These are phyloP conservation scores for Idris sp. DNA, from an alignment of 1,140 invertebrate species.

Conservation along the genomic window DNA sequence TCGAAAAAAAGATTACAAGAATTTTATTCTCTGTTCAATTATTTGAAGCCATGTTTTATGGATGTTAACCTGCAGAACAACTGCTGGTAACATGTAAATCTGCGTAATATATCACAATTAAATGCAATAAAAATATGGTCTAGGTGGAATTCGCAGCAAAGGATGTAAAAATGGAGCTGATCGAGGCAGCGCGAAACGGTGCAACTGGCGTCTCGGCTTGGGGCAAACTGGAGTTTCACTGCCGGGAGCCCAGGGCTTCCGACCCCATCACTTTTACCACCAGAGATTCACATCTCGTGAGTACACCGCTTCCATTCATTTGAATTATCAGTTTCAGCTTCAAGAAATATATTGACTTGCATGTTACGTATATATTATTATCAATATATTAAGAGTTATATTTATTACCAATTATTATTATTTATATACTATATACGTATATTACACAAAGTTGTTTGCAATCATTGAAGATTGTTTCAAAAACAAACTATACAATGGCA, in stretches of 20 bases:
- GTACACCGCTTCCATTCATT: constrained; percentile 68
- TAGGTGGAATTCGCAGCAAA: constrained; percentile 95
- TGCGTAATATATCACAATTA: constrained; percentile 8
- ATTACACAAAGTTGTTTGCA: constrained; percentile 41
- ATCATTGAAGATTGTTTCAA: constrained; percentile 39
- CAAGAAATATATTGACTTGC: constrained; percentile 59
- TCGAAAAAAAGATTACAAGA: too few species aligned
- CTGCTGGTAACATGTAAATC: constrained; percentile 4
- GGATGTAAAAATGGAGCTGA: constrained; percentile 90
- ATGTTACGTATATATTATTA: constrained; percentile 56
- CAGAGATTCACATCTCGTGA: constrained; percentile 91
- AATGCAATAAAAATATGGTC: constrained; percentile 26
- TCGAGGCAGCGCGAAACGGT: constrained; percentile 90
- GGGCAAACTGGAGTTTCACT: constrained; percentile 93
- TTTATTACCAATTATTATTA: constrained; percentile 42
- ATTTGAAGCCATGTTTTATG: too few species aligned
- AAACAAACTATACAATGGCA: constrained; percentile 38
- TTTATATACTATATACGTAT: constrained; percentile 47
- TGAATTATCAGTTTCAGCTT: constrained; percentile 50
- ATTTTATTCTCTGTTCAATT: too few species aligned
- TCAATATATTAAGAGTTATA: constrained; percentile 31
- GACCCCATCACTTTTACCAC: constrained; percentile 95
- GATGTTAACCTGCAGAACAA: too few species aligned
- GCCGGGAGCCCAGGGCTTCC: constrained; percentile 89
- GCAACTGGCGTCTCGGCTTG: constrained; percentile 92